A percentile compares a stretch with the other conserved stretches of the same genome.
These are phyloP conservation scores for Chlorops oryzae DNA, from an alignment of 1,140 invertebrate genomes.

Conservation along the genomic window DNA sequence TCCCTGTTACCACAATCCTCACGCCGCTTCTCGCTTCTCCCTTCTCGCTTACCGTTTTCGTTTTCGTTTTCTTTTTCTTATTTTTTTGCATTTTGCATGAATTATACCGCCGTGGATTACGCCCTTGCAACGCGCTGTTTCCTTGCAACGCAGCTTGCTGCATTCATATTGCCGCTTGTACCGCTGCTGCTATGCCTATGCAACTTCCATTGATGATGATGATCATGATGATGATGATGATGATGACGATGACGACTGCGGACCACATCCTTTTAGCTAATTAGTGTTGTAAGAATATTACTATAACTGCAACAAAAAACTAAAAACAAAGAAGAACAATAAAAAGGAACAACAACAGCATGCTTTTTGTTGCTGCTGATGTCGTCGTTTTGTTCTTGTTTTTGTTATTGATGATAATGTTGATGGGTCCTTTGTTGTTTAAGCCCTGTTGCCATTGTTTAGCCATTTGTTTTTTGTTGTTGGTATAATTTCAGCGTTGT, in stretches of 20 bases:
- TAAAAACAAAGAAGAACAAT: not conserved
- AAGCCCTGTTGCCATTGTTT: not conserved
- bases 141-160: no score
- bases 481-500: no score
- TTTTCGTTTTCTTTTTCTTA: no score
- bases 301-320: not conserved
- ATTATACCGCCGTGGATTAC: not conserved
- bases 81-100: not conserved
- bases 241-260: no score
- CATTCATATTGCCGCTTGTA: no score
- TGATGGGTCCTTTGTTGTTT: not conserved
- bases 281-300: slow-evolving; percentile 7
- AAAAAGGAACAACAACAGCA: not conserved
- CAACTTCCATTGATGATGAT: no score
- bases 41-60: no score
- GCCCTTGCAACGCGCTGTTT: not conserved
- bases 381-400: not conserved
- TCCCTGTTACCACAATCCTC: no score
- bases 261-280: slow-evolving; percentile 7
- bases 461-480: no score
- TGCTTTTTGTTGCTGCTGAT: not conserved
- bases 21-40: no score
- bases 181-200: no score
- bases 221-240: no score
- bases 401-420: not conserved